Evolutionary conservation across 2,113 vertebrate genomes (phyloP), one percentile per base, ranked within the genome.

Genomic region (Shinisaurus crocodilurus): DNA sequence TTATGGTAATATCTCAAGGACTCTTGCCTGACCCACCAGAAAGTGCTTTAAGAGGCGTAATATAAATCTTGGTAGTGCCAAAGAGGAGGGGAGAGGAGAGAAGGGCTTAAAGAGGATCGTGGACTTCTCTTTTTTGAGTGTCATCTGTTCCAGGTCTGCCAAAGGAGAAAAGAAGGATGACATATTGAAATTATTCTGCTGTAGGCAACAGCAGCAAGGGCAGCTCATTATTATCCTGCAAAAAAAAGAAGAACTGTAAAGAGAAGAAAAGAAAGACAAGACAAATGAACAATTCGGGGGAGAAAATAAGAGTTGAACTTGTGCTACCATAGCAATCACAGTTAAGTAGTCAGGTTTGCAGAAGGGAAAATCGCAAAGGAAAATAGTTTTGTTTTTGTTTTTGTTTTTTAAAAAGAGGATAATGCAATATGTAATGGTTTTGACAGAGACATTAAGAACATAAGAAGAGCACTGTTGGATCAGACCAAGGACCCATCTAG

Each of bases 131-230:
- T 95, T 95, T 94, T 94, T 87, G 91, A 91, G 89, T 92, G 89
- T 95, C 92, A 93, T 94, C 92, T 94, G 87, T 89, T 93, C 86
- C 86, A 89, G 86, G 89, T 94, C 94, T 93, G 94, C 87, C 92
- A 93, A 94, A 93, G 91, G 82, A 96, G 90, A 93, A 94, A 93
- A 92, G 80, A 96, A 90, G 85, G 95, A 91, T 75, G 89, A 93
- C 93, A 93, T 92, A 92, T 93, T 95, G 92, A 96, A 94, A 96
- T 93, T 92, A 89, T 89, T 94, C 82, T 92, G 93, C 94, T 94
- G 80, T 83, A 95, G 95, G 95, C 93, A 95, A 95, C 82, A 94
- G 0, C 88, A 95, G 79, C 90, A 93, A 96, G 89, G 92, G 88
- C 81, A 95, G 81, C 81, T 91, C 82, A 92, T 94, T 93, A 93